Percentiles rank a stretch among this genome's conserved stretches.
These are phyloP conservation scores for Porites evermanni DNA, from an alignment of 92 coral and sea anemone species.

Conservation along the genomic window DNA sequence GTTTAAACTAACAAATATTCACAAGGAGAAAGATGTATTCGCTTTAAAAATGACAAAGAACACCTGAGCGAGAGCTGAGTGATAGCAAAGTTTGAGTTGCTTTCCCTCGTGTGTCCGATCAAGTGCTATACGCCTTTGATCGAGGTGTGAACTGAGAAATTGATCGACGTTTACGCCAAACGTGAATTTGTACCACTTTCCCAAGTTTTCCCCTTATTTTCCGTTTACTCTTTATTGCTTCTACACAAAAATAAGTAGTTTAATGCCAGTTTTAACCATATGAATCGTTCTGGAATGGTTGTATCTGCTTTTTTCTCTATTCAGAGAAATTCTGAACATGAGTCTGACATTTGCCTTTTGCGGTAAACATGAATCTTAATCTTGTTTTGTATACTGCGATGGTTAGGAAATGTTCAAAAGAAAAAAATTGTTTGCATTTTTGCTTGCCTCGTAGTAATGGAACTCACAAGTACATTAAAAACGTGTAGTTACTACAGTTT, in stretches of 20 bases:
- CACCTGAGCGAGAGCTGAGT: neutral
- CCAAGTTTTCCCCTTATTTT: too few relatives aligned
- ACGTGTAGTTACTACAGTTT: neutral
- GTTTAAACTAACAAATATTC: conserved; percentile 1
- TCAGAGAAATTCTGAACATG: too few relatives aligned
- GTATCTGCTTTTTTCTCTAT: too few relatives aligned
- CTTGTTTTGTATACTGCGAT: conserved; percentile 3
- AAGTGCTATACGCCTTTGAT: conserved; percentile 5
- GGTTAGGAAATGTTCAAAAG: conserved; percentile 7
- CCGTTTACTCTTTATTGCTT: too few relatives aligned
- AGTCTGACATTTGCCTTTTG: too few relatives aligned
- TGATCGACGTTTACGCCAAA: too few relatives aligned
- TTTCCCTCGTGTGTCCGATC: conserved; percentile 9
- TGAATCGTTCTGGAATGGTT: too few relatives aligned
- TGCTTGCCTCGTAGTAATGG: neutral
- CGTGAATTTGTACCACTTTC: too few relatives aligned
- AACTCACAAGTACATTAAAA: neutral
- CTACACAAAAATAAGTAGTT: too few relatives aligned
- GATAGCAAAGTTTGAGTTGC: neutral
- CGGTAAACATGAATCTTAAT: too few relatives aligned
- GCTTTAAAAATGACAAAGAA: conserved; percentile 8
- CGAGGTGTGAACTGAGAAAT: conserved; percentile 9
- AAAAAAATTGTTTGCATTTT: conserved; percentile 1
- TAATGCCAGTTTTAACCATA: too few relatives aligned
- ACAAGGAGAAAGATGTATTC: conserved; percentile 1